These are phyloP conservation scores for Andrena hattorfiana DNA, from an alignment of 2,888 invertebrate genomes.

Conservation along the genomic window DNA sequence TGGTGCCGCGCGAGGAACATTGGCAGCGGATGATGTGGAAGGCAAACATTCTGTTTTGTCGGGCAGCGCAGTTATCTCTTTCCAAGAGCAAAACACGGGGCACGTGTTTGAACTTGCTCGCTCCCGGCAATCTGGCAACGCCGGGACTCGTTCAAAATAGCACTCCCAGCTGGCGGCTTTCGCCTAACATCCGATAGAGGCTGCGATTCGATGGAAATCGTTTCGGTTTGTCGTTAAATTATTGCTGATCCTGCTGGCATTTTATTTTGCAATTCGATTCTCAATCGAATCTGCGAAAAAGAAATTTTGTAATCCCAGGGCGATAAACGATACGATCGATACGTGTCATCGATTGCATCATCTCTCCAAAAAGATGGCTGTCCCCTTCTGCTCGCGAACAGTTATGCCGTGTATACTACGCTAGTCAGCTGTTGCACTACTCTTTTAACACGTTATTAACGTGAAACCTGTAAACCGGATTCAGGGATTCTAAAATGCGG, in stretches of 20 bases:
- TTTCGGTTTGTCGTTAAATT: slow-evolving; percentile 26
- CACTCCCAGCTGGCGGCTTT: slow-evolving; percentile 78
- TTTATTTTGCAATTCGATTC: not conserved
- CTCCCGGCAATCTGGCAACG: slow-evolving; percentile 71
- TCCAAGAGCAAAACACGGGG: slow-evolving; percentile 64
- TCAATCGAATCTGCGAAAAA: not conserved
- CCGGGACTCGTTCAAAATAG: slow-evolving; percentile 79
- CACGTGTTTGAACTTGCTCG: slow-evolving; percentile 74
- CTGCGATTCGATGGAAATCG: slow-evolving; percentile 27
- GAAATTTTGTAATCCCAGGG: not conserved
- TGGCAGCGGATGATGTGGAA: slow-evolving; percentile 15
- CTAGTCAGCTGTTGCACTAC: slow-evolving; percentile 22
- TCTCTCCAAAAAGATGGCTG: slow-evolving; percentile 62
- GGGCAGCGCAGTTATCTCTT: slow-evolving; percentile 62
- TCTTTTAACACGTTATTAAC: not conserved
- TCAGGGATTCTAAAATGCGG: not conserved
- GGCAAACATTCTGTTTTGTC: slow-evolving; percentile 55
- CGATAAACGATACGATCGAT: slow-evolving; percentile 46
- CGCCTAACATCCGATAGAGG: slow-evolving; percentile 68
- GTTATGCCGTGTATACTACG: slow-evolving; percentile 47
- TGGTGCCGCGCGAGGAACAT: not conserved
- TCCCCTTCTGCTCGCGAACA: slow-evolving; percentile 45
- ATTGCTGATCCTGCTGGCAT: not conserved
- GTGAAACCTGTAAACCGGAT: not conserved
- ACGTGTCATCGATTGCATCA: slow-evolving; percentile 72